Base-by-base conservation (phyloP, 2,113 vertebrate genomes). In the Polyodon spathula region DNA sequence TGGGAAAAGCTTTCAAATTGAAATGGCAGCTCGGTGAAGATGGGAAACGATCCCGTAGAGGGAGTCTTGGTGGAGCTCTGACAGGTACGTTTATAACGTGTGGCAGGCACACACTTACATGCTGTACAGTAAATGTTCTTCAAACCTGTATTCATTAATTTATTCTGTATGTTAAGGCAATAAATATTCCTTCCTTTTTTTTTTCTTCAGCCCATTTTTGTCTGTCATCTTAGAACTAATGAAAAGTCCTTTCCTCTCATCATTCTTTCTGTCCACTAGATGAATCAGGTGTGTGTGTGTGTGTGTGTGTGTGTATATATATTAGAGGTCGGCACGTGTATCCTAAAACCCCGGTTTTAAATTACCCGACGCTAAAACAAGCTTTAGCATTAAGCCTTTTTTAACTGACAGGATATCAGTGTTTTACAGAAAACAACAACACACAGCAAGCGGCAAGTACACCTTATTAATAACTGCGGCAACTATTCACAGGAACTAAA, bases 31-130 rank as follows among this genome's bases (percentile, higher is more conserved):
- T 95, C 59, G 92, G 86, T 54, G 94, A 95, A 40, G 93, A 97
- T 62, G 92, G 89, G 5, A 87, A 72, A 63, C 75, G 89, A 43
- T 63, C 93, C 38, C 84, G 94, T n/a, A 83, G 95, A 54, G 88
- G 94, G 65, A 98, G 95, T 62, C 89, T 98, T 0, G 95, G 95
- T 16, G 93, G 93, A 8, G 95, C 92, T 6, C 79, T 97, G 48
- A 92, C 89, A 7, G 91, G 91, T 92, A 74, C 8, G 62, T 60
- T n/a, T 27, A 51, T 42, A 7, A 54, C 37, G 16, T 12, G 15
- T 2, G 5, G 8, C 10, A 44, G 6, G 9, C 51, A n/a, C 14
- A 8, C 17, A 8, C 7, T 53, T 62, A 16, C 43, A 37, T 5
- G 17, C 38, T 10, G 38, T 48, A 17, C 0, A 7, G 4, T 11